Conservation (phyloP, 2,888 invertebrate species). For the Drosophila flavopinicola region DNA sequence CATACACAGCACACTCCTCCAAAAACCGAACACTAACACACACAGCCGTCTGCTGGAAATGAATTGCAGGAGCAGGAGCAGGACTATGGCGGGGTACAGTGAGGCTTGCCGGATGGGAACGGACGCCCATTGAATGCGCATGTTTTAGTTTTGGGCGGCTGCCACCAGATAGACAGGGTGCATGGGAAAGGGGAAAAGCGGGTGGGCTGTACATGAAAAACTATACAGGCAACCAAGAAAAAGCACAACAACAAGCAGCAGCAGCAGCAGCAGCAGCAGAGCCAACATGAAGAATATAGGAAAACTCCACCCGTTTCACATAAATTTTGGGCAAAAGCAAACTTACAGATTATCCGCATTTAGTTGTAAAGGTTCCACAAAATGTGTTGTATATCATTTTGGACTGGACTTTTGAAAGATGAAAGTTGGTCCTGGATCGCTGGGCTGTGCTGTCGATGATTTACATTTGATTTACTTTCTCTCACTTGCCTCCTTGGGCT, state of each 20-base stretch:
- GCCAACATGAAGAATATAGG: conserved; percentile 36
- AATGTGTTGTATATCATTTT: conserved; percentile 81
- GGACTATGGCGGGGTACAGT: conserved; percentile 6
- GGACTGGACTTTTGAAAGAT: conserved; percentile 59
- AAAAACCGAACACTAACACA: conserved; percentile 38
- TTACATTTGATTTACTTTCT: conserved; percentile 79
- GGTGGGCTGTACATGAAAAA: conserved; percentile 53
- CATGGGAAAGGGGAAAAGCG: conserved; percentile 13
- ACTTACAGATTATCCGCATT: conserved; percentile 83
- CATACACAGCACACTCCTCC: conserved; percentile 63
- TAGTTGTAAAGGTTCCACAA: conserved; percentile 82
- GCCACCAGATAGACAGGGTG: conserved; percentile 46
- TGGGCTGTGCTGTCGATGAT: conserved; percentile 73
- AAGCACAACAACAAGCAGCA: conserved; percentile 67
- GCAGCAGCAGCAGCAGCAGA: conserved; percentile 22
- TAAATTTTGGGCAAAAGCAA: conserved; percentile 79
- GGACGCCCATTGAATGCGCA: conserved; percentile 74
- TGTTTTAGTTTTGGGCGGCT: conserved; percentile 72
- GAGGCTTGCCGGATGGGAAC: conserved; percentile 47
- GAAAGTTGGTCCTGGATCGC: conserved; percentile 65
- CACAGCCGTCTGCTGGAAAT: conserved; percentile 66
- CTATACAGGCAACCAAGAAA: conserved; percentile 70
- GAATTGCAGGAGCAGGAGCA: conserved; percentile 66
- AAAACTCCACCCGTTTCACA: conserved; percentile 79
- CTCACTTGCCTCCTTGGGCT: conserved; percentile 14